These are phyloP conservation scores for Pocillopora meandrina DNA, from an alignment of 92 coral and sea anemone species.

Conservation along the genomic window DNA sequence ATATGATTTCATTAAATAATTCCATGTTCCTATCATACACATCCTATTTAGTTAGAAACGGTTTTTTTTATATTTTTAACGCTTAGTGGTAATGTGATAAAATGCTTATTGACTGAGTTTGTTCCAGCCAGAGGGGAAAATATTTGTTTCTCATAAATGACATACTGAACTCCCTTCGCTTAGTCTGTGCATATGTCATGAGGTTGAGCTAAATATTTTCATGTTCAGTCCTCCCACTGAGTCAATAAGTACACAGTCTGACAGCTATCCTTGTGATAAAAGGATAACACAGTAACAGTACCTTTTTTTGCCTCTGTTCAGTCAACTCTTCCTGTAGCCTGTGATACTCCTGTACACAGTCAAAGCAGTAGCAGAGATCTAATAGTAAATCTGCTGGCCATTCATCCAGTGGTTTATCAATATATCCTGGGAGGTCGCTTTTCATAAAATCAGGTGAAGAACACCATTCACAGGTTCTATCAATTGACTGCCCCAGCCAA, in stretches of 20 bases:
- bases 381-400: constrained; percentile 55
- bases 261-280: background rate
- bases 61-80: too few relatives aligned
- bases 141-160: too few relatives aligned
- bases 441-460: constrained; percentile 62
- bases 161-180: too few relatives aligned
- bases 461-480: constrained; percentile 80
- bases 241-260: background rate
- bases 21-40: too few relatives aligned
- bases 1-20: too few relatives aligned
- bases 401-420: constrained; percentile 35
- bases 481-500: background rate
- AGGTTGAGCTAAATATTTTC: too few relatives aligned
- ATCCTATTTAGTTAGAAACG: too few relatives aligned
- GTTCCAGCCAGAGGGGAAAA: too few relatives aligned
- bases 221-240: too few relatives aligned
- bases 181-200: too few relatives aligned
- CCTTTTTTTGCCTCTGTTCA: constrained; percentile 44
- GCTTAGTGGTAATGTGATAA: too few relatives aligned
- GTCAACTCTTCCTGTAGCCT: constrained; percentile 63
- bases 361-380: constrained; percentile 76
- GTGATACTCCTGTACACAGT: constrained; percentile 92
- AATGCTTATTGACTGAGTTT: too few relatives aligned
- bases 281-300: background rate
- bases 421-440: constrained; percentile 43